These are phyloP conservation scores for Vanessa atalanta DNA, from an alignment of 1,140 invertebrate species.

Conservation along the genomic window DNA sequence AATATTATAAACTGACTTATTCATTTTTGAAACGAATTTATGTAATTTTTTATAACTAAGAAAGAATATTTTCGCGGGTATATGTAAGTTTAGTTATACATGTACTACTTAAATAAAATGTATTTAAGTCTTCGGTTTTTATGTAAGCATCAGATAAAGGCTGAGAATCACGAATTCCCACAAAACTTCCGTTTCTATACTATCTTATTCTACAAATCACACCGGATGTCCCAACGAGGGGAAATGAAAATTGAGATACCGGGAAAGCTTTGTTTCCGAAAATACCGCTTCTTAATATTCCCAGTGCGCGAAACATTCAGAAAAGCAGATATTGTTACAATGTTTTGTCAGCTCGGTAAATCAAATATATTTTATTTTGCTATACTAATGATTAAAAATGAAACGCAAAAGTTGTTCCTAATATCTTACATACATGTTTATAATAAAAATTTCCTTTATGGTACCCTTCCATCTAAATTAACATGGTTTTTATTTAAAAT, in stretches of 20 bases:
- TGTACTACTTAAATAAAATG: no score
- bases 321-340: constrained; percentile 65
- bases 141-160: background rate
- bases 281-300: constrained; percentile 77
- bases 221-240: constrained; percentile 72
- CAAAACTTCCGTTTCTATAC: constrained; percentile 66
- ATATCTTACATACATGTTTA: background rate
- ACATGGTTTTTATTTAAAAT: no score
- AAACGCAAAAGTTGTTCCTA: background rate
- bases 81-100: no score
- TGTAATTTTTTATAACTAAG: background rate
- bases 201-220: constrained; percentile 76
- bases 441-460: no score
- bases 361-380: background rate
- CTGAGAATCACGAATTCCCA: background rate
- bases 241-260: constrained; percentile 79
- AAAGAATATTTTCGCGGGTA: background rate
- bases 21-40: no score
- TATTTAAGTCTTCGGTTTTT: background rate
- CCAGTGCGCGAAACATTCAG: constrained; percentile 63
- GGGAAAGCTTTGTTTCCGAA: constrained; percentile 74
- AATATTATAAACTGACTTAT: no score
- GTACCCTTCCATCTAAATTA: no score
- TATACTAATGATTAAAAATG: background rate
- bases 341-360: constrained; percentile 13